Conservation (phyloP, 2,888 invertebrate species). For the Drosophila formosana region DNA sequence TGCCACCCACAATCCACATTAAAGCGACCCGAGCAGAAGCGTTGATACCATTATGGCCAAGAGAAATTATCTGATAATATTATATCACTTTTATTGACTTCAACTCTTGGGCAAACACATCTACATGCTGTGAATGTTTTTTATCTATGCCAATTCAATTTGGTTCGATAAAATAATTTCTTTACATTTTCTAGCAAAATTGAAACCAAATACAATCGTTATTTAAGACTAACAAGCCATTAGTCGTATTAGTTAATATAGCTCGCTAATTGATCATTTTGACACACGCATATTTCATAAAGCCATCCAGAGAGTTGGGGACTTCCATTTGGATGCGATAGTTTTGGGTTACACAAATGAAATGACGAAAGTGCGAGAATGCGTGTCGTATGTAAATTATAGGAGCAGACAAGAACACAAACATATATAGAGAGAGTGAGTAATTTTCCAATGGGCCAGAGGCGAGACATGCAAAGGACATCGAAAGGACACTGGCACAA, state of each 20-base stretch:
- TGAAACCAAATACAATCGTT: slow-evolving; percentile 1
- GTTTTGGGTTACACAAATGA: slow-evolving; percentile 33
- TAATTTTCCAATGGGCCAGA: slow-evolving; percentile 50
- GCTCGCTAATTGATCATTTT: slow-evolving; percentile 46
- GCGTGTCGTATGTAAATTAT: slow-evolving; percentile 82
- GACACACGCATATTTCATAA: slow-evolving; percentile 67
- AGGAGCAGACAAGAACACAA: slow-evolving; percentile 47
- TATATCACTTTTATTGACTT: slow-evolving; percentile 58
- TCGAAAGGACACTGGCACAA: slow-evolving; percentile 65
- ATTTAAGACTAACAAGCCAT: slow-evolving; percentile 6
- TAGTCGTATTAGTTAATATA: slow-evolving; percentile 23
- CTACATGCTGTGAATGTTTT: slow-evolving; percentile 17
- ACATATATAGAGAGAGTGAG: slow-evolving; percentile 37
- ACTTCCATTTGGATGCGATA: slow-evolving; percentile 14
- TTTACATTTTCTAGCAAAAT: not conserved
- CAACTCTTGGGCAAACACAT: slow-evolving; percentile 9
- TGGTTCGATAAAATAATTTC: not conserved
- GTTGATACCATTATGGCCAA: slow-evolving; percentile 59
- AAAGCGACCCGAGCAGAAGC: slow-evolving; percentile 55
- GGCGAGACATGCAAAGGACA: slow-evolving; percentile 73
- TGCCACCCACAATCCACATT: slow-evolving; percentile 36
- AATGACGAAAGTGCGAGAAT: slow-evolving; percentile 64
- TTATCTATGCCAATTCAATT: slow-evolving; percentile 46
- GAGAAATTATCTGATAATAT: slow-evolving; percentile 69
- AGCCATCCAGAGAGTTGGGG: slow-evolving; percentile 11